Conservation (phyloP, 2,113 vertebrate genomes). For the Mungos mungo region DNA sequence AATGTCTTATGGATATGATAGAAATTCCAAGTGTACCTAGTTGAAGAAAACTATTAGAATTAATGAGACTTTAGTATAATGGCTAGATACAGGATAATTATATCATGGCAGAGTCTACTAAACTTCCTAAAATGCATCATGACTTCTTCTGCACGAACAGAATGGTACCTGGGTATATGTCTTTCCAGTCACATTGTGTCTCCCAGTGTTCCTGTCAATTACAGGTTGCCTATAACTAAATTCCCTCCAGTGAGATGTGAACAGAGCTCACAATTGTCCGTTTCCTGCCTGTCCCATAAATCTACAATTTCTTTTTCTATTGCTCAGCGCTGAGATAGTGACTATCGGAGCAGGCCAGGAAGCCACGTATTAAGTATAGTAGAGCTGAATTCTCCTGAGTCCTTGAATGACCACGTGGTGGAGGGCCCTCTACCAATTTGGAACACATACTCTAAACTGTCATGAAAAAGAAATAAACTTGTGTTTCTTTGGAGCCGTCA, state of each 20-base stretch:
- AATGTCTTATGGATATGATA: not conserved
- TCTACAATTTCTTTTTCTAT: not conserved
- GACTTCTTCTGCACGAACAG: not conserved
- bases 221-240: not conserved
- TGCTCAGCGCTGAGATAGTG: not conserved
- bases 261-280: not conserved
- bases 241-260: not conserved
- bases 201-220: not conserved
- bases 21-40: not conserved
- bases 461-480: not conserved
- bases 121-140: not conserved
- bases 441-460: not conserved
- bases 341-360: not conserved
- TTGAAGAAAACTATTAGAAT: not conserved
- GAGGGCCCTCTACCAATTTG: not conserved
- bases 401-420: not conserved
- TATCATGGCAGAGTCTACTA: not conserved
- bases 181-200: not conserved
- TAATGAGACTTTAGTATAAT: not conserved
- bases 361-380: not conserved
- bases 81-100: not conserved
- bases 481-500: not conserved
- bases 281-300: not conserved
- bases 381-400: not conserved
- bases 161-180: not conserved